Evolutionary conservation across 2,888 invertebrate genomes (phyloP).

Genomic region (Sclerodermus sp.): DNA sequence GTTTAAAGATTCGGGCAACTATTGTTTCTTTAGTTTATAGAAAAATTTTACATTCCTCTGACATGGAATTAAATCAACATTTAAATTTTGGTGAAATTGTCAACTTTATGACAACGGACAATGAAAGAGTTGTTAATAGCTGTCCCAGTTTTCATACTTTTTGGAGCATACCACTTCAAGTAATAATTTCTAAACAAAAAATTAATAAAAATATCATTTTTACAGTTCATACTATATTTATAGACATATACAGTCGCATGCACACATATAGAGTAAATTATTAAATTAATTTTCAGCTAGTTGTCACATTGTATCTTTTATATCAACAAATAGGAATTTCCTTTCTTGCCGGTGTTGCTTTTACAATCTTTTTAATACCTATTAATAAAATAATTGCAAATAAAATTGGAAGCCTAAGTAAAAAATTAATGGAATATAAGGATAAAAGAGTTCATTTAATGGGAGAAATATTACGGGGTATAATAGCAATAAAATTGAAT

Average conservation of each 20-base stretch:
- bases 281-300: conserved; percentile 63
- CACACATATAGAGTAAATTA: conserved; percentile 3
- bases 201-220: background rate
- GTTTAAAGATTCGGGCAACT: conserved; percentile 84
- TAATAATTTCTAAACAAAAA: conserved; percentile 42
- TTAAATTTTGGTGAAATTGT: conserved; percentile 83
- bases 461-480: conserved; percentile 84
- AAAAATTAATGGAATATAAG: conserved; percentile 87
- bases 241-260: too few relatives aligned
- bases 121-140: conserved; percentile 92
- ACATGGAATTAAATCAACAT: conserved; percentile 46
- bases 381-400: conserved; percentile 88
- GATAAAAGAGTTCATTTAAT: conserved; percentile 86
- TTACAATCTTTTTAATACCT: conserved; percentile 87
- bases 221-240: too few relatives aligned
- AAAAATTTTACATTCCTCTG: conserved; percentile 62
- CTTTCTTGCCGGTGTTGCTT: conserved; percentile 86
- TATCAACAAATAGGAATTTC: conserved; percentile 88
- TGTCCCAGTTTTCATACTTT: conserved; percentile 94
- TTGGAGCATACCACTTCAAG: conserved; percentile 95
- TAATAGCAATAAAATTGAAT: conserved; percentile 87
- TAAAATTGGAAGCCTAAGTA: conserved; percentile 84
- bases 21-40: conserved; percentile 82
- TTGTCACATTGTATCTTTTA: conserved; percentile 79
- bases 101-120: conserved; percentile 96